Evolutionary conservation across 2,113 vertebrate genomes (phyloP).

Genomic region (Coturnix japonica): DNA sequence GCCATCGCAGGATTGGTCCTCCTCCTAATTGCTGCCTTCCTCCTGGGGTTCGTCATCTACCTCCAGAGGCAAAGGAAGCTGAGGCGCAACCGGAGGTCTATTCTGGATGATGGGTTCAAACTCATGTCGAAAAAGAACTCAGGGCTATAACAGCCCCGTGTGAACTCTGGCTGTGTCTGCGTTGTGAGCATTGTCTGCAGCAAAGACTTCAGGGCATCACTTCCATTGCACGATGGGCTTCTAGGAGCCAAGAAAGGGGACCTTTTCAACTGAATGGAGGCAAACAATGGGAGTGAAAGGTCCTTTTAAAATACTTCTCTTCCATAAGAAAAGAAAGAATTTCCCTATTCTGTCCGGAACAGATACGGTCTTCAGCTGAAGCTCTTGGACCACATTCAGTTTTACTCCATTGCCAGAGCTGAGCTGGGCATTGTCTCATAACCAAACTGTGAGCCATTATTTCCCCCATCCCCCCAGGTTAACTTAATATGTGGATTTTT

Average conservation of each 20-base stretch:
- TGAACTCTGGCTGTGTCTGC: not conserved
- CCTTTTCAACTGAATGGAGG: not conserved
- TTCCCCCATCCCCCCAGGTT: not conserved
- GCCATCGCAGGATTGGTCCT: constrained; percentile 46
- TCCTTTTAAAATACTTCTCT: not conserved
- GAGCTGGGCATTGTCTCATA: not conserved
- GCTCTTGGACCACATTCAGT: not conserved
- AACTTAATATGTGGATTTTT: not conserved
- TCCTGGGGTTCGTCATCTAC: constrained; percentile 65
- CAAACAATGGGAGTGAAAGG: not conserved
- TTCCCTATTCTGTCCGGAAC: not conserved
- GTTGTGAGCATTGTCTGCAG: not conserved
- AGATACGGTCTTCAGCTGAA: not conserved
- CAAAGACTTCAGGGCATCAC: not conserved
- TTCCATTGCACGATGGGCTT: not conserved
- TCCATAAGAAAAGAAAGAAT: not conserved
- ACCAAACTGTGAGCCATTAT: not conserved
- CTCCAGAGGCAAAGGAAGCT: constrained; percentile 69
- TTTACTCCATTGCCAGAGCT: not conserved
- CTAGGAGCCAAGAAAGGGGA: not conserved
- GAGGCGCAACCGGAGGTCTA: constrained; percentile 78
- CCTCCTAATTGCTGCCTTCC: constrained; percentile 41
- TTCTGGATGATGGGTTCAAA: constrained; percentile 80
- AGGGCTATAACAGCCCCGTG: constrained; percentile 27
- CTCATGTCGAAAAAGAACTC: constrained; percentile 70